Conservation (phyloP, 2,797 vertebrate genomes). For the Pogoniulus pusillus region DNA sequence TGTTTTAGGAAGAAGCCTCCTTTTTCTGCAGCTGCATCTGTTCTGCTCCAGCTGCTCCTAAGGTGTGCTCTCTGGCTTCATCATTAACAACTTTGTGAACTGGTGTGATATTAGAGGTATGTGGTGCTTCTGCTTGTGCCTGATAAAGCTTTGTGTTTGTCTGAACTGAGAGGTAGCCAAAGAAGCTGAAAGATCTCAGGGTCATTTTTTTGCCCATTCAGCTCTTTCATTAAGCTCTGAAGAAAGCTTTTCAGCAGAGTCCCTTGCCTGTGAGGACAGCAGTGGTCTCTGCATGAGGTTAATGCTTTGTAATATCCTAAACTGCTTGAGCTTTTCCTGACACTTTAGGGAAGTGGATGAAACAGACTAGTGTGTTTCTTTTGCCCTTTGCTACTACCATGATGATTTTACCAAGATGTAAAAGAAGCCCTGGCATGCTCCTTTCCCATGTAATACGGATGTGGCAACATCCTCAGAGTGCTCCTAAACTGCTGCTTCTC, state of each 20-base stretch:
- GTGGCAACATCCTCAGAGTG: background rate
- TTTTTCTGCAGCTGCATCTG: background rate
- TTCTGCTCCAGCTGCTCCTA: background rate
- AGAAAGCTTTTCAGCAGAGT: slow-evolving; percentile 7
- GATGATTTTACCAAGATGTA: background rate
- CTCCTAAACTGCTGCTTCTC: background rate
- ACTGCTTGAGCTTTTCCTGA: slow-evolving; percentile 22
- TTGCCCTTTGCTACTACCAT: background rate
- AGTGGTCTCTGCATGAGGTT: background rate
- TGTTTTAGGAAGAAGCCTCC: background rate
- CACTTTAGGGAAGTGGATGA: background rate
- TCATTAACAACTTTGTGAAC: background rate
- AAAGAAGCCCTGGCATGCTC: background rate
- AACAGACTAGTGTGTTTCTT: background rate
- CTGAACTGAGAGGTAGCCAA: background rate
- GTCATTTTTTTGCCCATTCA: background rate
- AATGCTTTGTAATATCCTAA: slow-evolving; percentile 29
- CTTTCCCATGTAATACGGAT: background rate
- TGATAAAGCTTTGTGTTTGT: background rate
- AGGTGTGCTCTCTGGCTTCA: background rate
- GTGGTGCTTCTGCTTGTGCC: background rate
- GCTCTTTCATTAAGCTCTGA: background rate
- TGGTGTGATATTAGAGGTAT: background rate
- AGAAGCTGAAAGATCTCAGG: background rate
- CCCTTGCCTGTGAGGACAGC: background rate